phyloP scores from a whole-genome alignment of 1,140 invertebrate species.

The Pentalonia nigronervosa region DNA sequence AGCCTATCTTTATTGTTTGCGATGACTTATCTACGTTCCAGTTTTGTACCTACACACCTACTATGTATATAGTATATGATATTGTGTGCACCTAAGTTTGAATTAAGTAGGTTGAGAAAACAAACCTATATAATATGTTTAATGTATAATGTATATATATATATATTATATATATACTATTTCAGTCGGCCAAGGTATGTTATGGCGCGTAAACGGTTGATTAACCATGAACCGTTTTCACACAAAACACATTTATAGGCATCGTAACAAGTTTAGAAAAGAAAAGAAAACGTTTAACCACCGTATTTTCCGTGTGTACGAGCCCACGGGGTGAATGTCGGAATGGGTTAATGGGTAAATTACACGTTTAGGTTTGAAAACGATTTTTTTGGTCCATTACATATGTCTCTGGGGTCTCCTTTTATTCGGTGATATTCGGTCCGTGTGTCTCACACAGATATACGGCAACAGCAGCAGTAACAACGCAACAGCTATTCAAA shows the following conservation, averaged over 20 bases:
- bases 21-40: background rate
- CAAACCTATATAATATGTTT: background rate
- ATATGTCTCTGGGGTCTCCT: background rate
- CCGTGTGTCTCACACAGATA: background rate
- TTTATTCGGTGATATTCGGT: background rate
- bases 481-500: conserved; percentile 16
- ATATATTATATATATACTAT: background rate
- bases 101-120: background rate
- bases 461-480: background rate
- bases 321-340: background rate
- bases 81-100: background rate
- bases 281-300: conserved; percentile 28
- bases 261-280: background rate
- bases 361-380: conserved; percentile 30
- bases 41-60: no score
- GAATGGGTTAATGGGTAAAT: background rate
- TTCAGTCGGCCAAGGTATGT: background rate
- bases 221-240: conserved; percentile 30
- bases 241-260: background rate
- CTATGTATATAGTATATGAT: background rate
- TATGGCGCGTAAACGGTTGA: conserved; percentile 17
- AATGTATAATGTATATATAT: no score
- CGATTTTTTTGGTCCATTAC: background rate
- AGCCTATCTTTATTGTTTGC: background rate
- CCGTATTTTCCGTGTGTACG: background rate